Conservation (phyloP, 2,797 vertebrate genomes). For the Acanthurus tractus region DNA sequence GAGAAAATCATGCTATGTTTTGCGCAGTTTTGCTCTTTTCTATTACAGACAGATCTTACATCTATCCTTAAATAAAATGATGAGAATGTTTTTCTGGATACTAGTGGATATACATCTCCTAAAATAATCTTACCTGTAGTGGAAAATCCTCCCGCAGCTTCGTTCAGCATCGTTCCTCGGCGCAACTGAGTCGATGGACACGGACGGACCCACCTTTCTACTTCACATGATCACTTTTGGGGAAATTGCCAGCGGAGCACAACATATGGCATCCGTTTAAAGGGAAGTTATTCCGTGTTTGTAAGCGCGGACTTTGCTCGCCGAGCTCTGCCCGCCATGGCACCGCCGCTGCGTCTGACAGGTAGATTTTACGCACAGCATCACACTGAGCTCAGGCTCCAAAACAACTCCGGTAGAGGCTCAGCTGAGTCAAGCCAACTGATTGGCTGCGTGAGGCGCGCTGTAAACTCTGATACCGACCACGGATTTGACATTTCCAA, state of each 20-base stretch:
- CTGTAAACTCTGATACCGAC: conserved; percentile 39
- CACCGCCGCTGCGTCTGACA: conserved; percentile 63
- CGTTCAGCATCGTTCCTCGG: conserved; percentile 74
- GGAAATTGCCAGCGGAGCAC: conserved; percentile 27
- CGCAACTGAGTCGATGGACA: conserved; percentile 64
- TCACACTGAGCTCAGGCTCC: conserved; percentile 62
- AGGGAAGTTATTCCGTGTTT: conserved; percentile 41
- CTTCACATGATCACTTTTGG: conserved; percentile 59
- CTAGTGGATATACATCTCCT: neutral
- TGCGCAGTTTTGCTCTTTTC: no score
- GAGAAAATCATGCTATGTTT: neutral
- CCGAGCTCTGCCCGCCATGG: conserved; percentile 49
- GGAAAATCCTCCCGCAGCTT: conserved; percentile 65
- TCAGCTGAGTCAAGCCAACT: conserved; percentile 45
- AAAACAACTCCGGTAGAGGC: conserved; percentile 56
- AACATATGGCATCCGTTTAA: conserved; percentile 35
- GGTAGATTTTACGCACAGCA: conserved; percentile 77
- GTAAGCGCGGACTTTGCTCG: conserved; percentile 36
- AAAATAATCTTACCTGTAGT: conserved; percentile 71
- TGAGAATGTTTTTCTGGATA: neutral
- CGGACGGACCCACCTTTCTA: conserved; percentile 50
- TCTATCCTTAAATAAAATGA: neutral
- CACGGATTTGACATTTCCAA: conserved; percentile 49
- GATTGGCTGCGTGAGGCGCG: conserved; percentile 64
- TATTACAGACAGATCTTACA: neutral